Percentiles rank a stretch among this genome's conserved stretches.
Conservation (phyloP, 2,888 invertebrate genomes). For the Idaea dimidiata region DNA sequence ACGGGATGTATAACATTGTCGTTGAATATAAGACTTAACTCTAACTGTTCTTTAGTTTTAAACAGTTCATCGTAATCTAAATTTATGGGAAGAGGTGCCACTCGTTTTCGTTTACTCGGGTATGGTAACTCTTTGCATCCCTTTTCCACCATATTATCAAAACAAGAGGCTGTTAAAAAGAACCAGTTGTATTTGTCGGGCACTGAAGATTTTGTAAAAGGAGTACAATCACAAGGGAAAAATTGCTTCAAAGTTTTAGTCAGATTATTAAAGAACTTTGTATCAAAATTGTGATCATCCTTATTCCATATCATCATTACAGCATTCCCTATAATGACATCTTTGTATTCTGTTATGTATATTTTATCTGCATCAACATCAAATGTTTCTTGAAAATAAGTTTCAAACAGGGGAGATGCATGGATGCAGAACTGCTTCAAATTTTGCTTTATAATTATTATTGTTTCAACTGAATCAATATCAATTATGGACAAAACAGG, state of each 20-base stretch:
- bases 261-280: conserved; percentile 49
- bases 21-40: conserved; percentile 47
- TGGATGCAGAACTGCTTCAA: conserved; percentile 34
- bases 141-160: conserved; percentile 13
- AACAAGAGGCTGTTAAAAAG: conserved; percentile 32
- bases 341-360: conserved; percentile 28
- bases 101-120: conserved; percentile 40
- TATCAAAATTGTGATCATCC: conserved; percentile 46
- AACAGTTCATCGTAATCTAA: conserved; percentile 56
- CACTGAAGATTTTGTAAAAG: conserved; percentile 22
- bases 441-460: conserved; percentile 38
- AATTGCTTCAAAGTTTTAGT: conserved; percentile 40
- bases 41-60: conserved; percentile 36
- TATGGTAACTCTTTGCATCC: conserved; percentile 10
- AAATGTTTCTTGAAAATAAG: conserved; percentile 48
- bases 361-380: conserved; percentile 31
- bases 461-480: conserved; percentile 43
- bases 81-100: conserved; percentile 33
- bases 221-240: conserved; percentile 40
- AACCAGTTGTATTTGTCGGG: conserved; percentile 44
- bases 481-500: conserved; percentile 35
- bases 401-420: conserved; percentile 39
- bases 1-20: conserved; percentile 36
- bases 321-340: conserved; percentile 39
- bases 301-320: conserved; percentile 56